Conservation (phyloP, 2,888 invertebrate species). For the Biston betularia region DNA sequence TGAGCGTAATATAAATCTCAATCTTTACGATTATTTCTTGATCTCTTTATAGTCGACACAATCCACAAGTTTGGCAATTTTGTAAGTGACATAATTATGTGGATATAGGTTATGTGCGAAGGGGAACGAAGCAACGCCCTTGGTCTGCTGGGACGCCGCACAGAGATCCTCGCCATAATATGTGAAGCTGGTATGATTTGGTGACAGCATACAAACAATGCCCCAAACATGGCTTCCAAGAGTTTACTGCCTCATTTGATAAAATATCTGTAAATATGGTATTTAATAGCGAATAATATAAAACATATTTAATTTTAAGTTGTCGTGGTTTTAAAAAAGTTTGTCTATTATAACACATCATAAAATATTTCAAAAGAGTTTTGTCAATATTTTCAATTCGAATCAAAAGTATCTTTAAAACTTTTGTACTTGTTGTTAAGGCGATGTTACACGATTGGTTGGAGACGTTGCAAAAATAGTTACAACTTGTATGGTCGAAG, state of each 20-base stretch:
- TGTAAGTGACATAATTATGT: conserved; percentile 22
- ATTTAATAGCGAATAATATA: background rate
- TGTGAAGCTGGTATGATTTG: conserved; percentile 41
- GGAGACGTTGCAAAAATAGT: too few relatives aligned
- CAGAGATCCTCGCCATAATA: conserved; percentile 46
- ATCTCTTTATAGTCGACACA: background rate
- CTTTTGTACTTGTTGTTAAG: too few relatives aligned
- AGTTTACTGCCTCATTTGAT: conserved; percentile 25
- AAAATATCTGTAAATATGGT: background rate
- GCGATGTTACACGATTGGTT: too few relatives aligned
- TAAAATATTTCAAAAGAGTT: too few relatives aligned
- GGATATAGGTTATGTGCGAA: conserved; percentile 19
- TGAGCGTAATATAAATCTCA: too few relatives aligned
- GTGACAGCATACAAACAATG: conserved; percentile 43
- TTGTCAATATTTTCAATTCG: too few relatives aligned
- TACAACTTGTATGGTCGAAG: too few relatives aligned
- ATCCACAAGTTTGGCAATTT: background rate
- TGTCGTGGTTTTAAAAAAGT: too few relatives aligned
- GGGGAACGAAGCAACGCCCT: conserved; percentile 45
- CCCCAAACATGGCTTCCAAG: conserved; percentile 42
- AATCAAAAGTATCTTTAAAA: too few relatives aligned
- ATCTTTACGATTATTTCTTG: background rate
- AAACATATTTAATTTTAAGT: too few relatives aligned
- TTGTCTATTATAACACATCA: too few relatives aligned
- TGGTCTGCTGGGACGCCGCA: conserved; percentile 40